These are phyloP conservation scores for Sipha maydis DNA, from an alignment of 2,888 invertebrate species.

Conservation along the genomic window DNA sequence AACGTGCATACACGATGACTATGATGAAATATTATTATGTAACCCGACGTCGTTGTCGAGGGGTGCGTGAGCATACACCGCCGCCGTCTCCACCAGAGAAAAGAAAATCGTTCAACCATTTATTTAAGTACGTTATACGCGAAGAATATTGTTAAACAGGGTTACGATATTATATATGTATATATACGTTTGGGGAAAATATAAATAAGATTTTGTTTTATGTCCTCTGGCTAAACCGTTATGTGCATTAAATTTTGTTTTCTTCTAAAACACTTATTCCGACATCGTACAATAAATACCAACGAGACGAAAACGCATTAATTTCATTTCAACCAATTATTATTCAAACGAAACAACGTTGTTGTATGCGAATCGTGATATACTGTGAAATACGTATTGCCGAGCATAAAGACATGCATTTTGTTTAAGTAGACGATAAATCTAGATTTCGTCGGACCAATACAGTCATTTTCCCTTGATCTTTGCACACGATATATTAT, in stretches of 20 bases:
- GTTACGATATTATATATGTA: not conserved
- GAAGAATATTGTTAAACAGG: not conserved
- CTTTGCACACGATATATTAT: not conserved
- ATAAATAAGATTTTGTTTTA: not conserved
- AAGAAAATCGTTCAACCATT: conserved; percentile 36
- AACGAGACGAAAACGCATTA: not conserved
- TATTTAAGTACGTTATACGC: not conserved
- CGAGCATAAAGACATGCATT: not conserved
- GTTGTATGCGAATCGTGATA: not conserved
- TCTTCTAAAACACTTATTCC: not conserved
- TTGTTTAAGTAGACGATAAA: conserved; percentile 19
- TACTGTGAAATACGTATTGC: not conserved
- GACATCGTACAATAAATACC: not conserved
- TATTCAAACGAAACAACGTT: not conserved
- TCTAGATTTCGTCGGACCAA: conserved; percentile 12
- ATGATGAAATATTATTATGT: conserved; percentile 54
- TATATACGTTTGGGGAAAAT: not conserved
- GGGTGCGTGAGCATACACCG: conserved; percentile 18
- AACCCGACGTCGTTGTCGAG: conserved; percentile 21
- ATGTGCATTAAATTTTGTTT: not conserved
- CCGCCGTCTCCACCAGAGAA: not conserved
- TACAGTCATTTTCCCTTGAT: not conserved
- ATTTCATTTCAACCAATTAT: not conserved
- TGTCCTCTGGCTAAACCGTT: not conserved
- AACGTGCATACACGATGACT: conserved; percentile 24